phyloP scores from a whole-genome alignment of 1,140 invertebrate genomes.

The Leptinotarsa texana region DNA sequence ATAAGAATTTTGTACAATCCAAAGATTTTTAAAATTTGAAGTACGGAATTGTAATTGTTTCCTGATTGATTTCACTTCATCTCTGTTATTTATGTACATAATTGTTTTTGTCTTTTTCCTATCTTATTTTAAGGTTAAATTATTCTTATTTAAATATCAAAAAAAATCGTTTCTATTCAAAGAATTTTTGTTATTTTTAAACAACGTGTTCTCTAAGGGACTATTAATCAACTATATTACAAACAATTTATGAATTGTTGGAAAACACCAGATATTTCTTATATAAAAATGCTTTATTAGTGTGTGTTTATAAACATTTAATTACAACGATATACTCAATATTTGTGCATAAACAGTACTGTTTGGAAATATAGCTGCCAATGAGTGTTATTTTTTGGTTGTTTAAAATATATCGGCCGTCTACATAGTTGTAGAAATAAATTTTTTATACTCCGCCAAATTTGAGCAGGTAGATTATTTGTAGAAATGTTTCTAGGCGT shows the following conservation, averaged over 20 bases:
- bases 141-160: not conserved
- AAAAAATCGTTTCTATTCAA: not conserved
- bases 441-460: too few relatives aligned
- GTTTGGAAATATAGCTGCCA: not conserved
- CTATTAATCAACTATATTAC: slow-evolving; percentile 8
- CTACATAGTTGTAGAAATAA: too few relatives aligned
- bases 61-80: not conserved
- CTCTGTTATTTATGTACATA: not conserved
- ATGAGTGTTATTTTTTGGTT: not conserved
- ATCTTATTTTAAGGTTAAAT: slow-evolving; percentile 1
- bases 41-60: not conserved
- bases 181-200: slow-evolving; percentile 35
- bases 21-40: slow-evolving; percentile 40
- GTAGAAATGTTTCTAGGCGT: too few relatives aligned
- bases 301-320: slow-evolving; percentile 26
- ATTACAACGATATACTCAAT: slow-evolving; percentile 49
- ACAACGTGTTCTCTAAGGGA: slow-evolving; percentile 27
- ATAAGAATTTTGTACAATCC: slow-evolving; percentile 54
- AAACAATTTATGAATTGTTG: not conserved
- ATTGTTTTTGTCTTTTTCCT: not conserved
- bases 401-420: too few relatives aligned
- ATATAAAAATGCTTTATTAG: slow-evolving; percentile 21
- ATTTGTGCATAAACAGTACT: slow-evolving; percentile 42
- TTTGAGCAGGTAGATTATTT: too few relatives aligned
- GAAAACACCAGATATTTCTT: not conserved